Percentiles rank a stretch among this genome's conserved stretches.
Conservation (phyloP, 2,113 vertebrate species). For the Myxocyprinus asiaticus region DNA sequence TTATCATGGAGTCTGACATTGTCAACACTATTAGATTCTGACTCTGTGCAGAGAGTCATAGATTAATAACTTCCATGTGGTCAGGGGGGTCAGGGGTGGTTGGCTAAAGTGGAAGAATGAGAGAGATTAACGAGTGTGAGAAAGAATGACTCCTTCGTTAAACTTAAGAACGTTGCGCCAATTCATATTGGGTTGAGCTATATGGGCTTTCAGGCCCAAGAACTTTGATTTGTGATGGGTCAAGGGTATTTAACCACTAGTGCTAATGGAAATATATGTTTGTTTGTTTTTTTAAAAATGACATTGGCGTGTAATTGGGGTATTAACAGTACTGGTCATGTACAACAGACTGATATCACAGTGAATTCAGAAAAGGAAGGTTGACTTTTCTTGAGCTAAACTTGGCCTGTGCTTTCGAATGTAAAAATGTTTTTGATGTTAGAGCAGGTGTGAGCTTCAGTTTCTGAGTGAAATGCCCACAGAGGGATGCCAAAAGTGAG, state of each 20-base stretch:
- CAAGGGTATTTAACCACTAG: background rate
- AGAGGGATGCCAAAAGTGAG: too few relatives aligned
- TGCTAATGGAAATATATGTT: too few relatives aligned
- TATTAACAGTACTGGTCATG: background rate
- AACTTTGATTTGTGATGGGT: conserved; percentile 6
- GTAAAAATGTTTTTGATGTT: too few relatives aligned
- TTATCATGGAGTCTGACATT: conserved; percentile 73
- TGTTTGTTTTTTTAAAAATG: too few relatives aligned
- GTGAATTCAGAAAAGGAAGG: too few relatives aligned
- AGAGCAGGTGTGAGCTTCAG: too few relatives aligned
- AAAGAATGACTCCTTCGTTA: conserved; percentile 70
- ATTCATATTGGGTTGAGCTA: conserved; percentile 17
- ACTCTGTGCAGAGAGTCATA: conserved; percentile 56
- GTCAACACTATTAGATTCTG: conserved; percentile 74
- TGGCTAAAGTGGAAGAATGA: conserved; percentile 52
- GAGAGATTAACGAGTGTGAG: conserved; percentile 71
- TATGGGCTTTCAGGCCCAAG: conserved; percentile 8
- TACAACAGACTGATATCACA: background rate
- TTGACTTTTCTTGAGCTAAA: too few relatives aligned
- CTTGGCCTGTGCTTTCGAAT: too few relatives aligned
- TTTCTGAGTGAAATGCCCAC: too few relatives aligned
- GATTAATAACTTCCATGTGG: conserved; percentile 73
- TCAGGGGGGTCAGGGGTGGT: conserved; percentile 51
- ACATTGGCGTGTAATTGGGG: too few relatives aligned
- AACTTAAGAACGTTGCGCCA: conserved; percentile 51